phyloP scores from a whole-genome alignment of 2,797 vertebrate genomes.

The Aselliscus stoliczkanus region DNA sequence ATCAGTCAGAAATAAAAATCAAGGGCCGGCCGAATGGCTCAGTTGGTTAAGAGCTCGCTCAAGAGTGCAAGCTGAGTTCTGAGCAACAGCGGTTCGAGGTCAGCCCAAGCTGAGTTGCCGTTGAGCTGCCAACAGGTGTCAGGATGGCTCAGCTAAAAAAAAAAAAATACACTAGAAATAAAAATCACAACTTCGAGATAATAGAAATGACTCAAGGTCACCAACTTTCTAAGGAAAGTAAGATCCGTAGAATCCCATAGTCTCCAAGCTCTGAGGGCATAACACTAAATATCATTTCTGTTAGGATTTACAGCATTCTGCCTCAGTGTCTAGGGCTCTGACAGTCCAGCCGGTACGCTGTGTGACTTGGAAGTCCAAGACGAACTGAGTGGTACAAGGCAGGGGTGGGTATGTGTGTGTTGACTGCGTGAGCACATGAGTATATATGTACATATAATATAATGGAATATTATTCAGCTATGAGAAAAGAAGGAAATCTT shows the following conservation, averaged over 20 bases:
- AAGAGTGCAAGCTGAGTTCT: too few species aligned
- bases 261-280: neutral
- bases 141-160: too few species aligned
- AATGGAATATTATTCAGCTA: neutral
- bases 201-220: neutral
- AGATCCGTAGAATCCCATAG: neutral
- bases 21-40: too few species aligned
- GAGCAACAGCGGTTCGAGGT: too few species aligned
- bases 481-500: neutral
- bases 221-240: neutral
- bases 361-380: neutral
- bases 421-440: too few species aligned
- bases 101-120: too few species aligned
- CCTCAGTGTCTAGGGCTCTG: neutral
- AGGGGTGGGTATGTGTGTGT: neutral
- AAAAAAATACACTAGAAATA: too few species aligned
- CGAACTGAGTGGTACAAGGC: neutral
- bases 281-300: neutral
- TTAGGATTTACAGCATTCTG: neutral
- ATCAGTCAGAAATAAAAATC: neutral
- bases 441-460: too few species aligned
- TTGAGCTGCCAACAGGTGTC: too few species aligned
- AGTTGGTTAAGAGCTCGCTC: too few species aligned
- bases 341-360: neutral
- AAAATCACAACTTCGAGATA: neutral